These are phyloP conservation scores for Palloptera scutellata DNA, from an alignment of 2,888 invertebrate genomes.

Conservation along the genomic window DNA sequence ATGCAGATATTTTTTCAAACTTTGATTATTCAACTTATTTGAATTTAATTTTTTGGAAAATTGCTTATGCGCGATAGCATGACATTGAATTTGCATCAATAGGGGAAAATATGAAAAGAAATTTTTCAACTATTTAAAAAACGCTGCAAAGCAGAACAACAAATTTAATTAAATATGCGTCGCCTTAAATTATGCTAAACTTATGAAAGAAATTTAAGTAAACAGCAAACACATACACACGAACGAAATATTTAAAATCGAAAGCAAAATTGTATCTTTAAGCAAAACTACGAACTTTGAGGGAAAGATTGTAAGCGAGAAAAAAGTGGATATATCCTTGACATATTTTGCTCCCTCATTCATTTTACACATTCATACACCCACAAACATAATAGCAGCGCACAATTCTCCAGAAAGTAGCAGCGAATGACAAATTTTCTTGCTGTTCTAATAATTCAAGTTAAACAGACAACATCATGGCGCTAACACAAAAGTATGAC, in stretches of 20 bases:
- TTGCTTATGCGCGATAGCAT: too few species aligned
- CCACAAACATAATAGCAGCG: not conserved
- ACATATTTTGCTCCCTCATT: not conserved
- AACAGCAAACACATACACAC: conserved; percentile 1
- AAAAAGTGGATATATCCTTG: not conserved
- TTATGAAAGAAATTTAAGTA: not conserved
- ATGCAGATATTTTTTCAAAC: not conserved
- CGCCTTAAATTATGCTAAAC: too few species aligned
- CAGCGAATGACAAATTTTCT: conserved; percentile 29
- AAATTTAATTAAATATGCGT: too few species aligned
- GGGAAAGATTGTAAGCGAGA: not conserved
- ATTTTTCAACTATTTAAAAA: too few species aligned
- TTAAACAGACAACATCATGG: conserved; percentile 25
- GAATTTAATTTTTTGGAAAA: not conserved
- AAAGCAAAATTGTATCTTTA: not conserved
- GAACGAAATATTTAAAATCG: not conserved
- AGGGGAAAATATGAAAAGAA: too few species aligned
- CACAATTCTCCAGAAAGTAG: conserved; percentile 12
- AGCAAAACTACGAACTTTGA: too few species aligned
- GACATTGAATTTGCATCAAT: too few species aligned
- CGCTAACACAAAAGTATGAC: conserved; percentile 13
- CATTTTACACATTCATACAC: not conserved
- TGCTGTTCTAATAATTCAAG: conserved; percentile 28
- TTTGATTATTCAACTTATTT: not conserved
- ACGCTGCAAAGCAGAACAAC: too few species aligned